phyloP scores from a whole-genome alignment of 2,797 vertebrate genomes.

The Vultur gryphus region DNA sequence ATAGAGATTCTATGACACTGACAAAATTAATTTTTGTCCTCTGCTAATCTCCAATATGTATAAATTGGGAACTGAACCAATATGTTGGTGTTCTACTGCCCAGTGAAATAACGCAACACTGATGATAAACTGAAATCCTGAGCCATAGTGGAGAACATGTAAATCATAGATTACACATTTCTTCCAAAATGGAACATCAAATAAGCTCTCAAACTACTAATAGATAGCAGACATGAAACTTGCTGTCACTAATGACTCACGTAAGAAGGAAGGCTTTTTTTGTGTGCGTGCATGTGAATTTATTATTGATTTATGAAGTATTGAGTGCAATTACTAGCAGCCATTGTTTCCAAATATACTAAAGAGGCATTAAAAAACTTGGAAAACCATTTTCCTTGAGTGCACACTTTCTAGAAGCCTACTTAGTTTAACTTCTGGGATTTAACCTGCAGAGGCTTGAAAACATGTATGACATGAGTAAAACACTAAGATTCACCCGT shows the following conservation, averaged over 20 bases:
- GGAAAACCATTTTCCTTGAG: not conserved
- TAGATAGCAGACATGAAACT: not conserved
- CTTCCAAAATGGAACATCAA: not conserved
- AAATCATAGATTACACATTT: not conserved
- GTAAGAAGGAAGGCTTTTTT: not conserved
- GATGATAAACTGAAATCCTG: not conserved
- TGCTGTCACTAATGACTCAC: not conserved
- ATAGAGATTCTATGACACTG: not conserved
- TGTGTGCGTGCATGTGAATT: not conserved
- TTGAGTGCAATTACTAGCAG: not conserved
- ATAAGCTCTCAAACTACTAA: not conserved
- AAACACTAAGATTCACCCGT: not conserved
- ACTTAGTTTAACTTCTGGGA: not conserved
- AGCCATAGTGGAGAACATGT: not conserved
- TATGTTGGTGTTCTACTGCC: not conserved
- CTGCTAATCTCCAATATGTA: not conserved
- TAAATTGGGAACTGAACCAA: not conserved
- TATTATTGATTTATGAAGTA: not conserved
- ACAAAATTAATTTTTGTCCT: not conserved
- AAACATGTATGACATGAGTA: not conserved
- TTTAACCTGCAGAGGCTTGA: not conserved
- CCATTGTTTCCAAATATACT: not conserved
- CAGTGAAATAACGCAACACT: not conserved
- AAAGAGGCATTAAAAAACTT: not conserved
- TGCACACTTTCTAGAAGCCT: fast-evolving